Base-by-base conservation (phyloP, 2,888 invertebrate genomes). In the Nysson spinosus region DNA sequence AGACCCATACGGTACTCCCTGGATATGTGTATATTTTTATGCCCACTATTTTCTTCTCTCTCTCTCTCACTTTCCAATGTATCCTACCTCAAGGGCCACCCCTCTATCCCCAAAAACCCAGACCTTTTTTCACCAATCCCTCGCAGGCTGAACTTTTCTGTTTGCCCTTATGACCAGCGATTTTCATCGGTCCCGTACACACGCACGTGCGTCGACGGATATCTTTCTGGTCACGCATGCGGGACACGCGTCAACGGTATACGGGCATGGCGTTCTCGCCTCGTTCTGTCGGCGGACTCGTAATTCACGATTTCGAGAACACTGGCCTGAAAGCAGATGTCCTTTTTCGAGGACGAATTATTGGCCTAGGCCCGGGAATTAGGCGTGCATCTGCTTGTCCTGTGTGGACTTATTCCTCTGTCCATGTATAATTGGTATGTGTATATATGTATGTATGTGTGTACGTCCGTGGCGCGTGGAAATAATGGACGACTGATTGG, bases 241-340 rank as follows among this genome's bases (percentile, higher is more conserved):
- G 69, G 56, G 64, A 64, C 68, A 63, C 69, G 66, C 73, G 68
- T 16, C 32, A n/a, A n/a, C n/a, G 40, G 46, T 43, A 66, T 64
- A 69, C 71, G 58, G 69, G 58, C 49, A n/a, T n/a, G 34, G 35
- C 56, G 7, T 7, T 16, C 22, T 11, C 11, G 17, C 26, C 16
- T 26, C 66, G 17, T 52, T 63, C 47, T 65, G 34, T 12, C 49
- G 56, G 30, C 64, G 40, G 63, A 55, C 67, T 57, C 71, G 34
- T 75, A 60, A 75, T 72, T 77, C 70, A 70, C 63, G 57, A 70
- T 73, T 76, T 75, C 65, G 70, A 67, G 71, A 67, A 69, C 69
- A 60, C 50, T 37, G 57, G 55, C 30, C 39, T 26, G 30, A 12
- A 39, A 63, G 66, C 76, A 75, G 73, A 76, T 75, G 73, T 69